phyloP scores from a whole-genome alignment of 1,140 invertebrate genomes.

The Psilanteris sp. region DNA sequence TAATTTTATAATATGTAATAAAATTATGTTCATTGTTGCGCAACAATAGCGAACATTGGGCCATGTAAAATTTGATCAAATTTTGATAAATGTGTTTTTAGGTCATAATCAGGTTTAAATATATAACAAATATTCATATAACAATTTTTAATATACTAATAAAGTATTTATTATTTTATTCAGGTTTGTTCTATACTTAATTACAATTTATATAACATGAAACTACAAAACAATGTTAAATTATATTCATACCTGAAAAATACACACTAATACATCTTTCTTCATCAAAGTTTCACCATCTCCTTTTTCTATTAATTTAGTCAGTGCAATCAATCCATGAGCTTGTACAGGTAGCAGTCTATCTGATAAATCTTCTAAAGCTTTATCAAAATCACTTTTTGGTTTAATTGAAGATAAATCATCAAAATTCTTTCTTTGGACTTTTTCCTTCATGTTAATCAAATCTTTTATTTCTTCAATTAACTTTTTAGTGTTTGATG shows the following conservation, averaged over 20 bases:
- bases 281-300: slow-evolving; percentile 84
- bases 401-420: slow-evolving; percentile 68
- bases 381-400: slow-evolving; percentile 81
- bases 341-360: slow-evolving; percentile 88
- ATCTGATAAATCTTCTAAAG: slow-evolving; percentile 85
- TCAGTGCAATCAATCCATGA: slow-evolving; percentile 88
- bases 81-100: too few relatives aligned
- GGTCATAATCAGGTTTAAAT: too few relatives aligned
- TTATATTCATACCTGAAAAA: slow-evolving; percentile 86
- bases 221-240: too few relatives aligned
- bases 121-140: too few relatives aligned
- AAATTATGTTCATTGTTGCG: too few relatives aligned
- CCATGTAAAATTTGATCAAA: too few relatives aligned
- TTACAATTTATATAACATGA: too few relatives aligned
- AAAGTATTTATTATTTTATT: too few relatives aligned
- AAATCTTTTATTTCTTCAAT: slow-evolving; percentile 74
- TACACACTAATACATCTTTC: slow-evolving; percentile 84
- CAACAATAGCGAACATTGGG: too few relatives aligned
- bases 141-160: too few relatives aligned
- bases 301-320: slow-evolving; percentile 85
- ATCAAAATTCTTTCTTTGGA: slow-evolving; percentile 62
- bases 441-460: slow-evolving; percentile 78
- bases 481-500: slow-evolving; percentile 64
- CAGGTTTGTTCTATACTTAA: too few relatives aligned
- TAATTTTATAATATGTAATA: too few relatives aligned